These are phyloP conservation scores for Penaeus japonicus DNA, from an alignment of 1,140 invertebrate genomes.

Conservation along the genomic window DNA sequence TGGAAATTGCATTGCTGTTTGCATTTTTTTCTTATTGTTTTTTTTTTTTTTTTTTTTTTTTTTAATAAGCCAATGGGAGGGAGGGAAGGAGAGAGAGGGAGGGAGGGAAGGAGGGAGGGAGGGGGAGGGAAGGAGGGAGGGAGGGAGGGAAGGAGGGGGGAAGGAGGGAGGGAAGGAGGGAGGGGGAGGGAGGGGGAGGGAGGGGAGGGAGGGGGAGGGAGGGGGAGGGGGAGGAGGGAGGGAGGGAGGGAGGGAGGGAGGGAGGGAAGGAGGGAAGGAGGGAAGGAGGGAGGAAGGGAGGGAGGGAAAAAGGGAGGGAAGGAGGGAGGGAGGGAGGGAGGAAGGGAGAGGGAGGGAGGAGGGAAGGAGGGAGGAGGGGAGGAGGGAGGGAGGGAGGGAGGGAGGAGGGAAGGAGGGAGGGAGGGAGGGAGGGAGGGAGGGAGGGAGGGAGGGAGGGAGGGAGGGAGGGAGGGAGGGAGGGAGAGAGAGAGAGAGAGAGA, in stretches of 20 bases:
- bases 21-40: too few relatives aligned
- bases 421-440: not conserved
- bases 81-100: too few relatives aligned
- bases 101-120: not conserved
- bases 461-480: not conserved
- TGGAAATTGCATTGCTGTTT: too few relatives aligned
- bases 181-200: not conserved
- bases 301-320: not conserved
- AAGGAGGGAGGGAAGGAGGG: not conserved
- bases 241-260: not conserved
- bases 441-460: too few relatives aligned
- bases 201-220: not conserved
- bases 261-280: not conserved
- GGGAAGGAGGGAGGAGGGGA: not conserved
- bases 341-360: not conserved
- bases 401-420: not conserved
- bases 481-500: not conserved
- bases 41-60: too few relatives aligned
- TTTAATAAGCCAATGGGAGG: too few relatives aligned
- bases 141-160: not conserved
- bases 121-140: not conserved
- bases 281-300: not conserved
- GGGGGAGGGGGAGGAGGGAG: not conserved
- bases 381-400: not conserved
- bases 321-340: not conserved